Conservation (phyloP, 2,113 vertebrate species). For the Stictonetta naevosa region DNA sequence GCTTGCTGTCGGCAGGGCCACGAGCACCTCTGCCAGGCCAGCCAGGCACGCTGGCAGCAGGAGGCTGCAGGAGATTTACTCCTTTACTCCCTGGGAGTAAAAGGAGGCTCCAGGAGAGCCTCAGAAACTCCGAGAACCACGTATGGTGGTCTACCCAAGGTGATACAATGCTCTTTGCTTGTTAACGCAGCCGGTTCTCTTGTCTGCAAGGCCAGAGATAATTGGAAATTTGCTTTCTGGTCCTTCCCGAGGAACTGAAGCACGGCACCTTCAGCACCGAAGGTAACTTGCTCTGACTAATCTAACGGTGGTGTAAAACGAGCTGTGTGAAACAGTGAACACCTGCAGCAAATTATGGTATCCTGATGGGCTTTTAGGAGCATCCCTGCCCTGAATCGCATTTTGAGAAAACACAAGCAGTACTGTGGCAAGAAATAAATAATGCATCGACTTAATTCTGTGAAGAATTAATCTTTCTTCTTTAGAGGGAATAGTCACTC, state of each 20-base stretch:
- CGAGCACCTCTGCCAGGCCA: not conserved
- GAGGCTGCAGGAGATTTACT: not conserved
- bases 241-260: not conserved
- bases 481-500: not conserved
- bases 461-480: not conserved
- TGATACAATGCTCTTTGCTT: not conserved
- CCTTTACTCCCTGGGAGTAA: not conserved
- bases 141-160: accelerated
- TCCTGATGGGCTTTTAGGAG: not conserved
- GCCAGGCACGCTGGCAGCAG: accelerated
- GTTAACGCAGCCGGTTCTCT: not conserved
- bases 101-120: not conserved
- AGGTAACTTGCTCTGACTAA: not conserved
- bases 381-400: not conserved
- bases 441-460: not conserved
- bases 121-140: not conserved
- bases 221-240: not conserved
- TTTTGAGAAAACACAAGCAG: not conserved
- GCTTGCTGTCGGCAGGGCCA: not conserved
- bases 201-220: not conserved
- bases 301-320: not conserved
- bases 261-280: not conserved
- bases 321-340: not conserved
- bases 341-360: not conserved
- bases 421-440: not conserved